Evolutionary conservation across 1,140 invertebrate genomes (phyloP).

Genomic region (Platyura marginata): DNA sequence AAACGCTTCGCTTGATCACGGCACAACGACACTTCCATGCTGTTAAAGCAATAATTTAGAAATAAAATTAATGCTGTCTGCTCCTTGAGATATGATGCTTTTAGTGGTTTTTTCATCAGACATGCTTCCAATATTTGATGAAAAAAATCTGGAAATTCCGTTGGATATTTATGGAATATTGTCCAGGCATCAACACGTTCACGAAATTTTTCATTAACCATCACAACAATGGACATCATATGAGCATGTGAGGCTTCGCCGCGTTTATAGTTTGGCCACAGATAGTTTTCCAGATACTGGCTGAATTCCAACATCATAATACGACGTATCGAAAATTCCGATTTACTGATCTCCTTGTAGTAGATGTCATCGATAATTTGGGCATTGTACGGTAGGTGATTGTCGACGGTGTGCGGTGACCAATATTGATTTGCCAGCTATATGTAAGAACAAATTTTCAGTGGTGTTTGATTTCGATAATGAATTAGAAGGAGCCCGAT

Average conservation of each 20-base stretch:
- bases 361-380: constrained; percentile 68
- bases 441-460: not conserved
- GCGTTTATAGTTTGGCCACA: constrained; percentile 87
- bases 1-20: constrained; percentile 80
- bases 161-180: constrained; percentile 63
- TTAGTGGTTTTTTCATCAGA: constrained; percentile 30
- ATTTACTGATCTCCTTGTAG: constrained; percentile 53
- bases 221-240: constrained; percentile 87
- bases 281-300: constrained; percentile 90
- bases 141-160: constrained; percentile 78
- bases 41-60: constrained; percentile 92
- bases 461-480: too few species aligned
- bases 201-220: constrained; percentile 97
- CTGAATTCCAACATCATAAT: constrained; percentile 95
- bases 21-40: constrained; percentile 87
- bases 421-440: constrained; percentile 77
- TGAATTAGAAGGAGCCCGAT: too few species aligned
- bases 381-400: constrained; percentile 49
- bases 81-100: constrained; percentile 43
- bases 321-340: constrained; percentile 56
- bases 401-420: constrained; percentile 55
- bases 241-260: constrained; percentile 52
- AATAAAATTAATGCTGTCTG: constrained; percentile 79
- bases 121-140: constrained; percentile 57
- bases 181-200: constrained; percentile 95